Evolutionary conservation across 2,113 vertebrate genomes (phyloP).

Genomic region (Gorsachius goisagi): DNA sequence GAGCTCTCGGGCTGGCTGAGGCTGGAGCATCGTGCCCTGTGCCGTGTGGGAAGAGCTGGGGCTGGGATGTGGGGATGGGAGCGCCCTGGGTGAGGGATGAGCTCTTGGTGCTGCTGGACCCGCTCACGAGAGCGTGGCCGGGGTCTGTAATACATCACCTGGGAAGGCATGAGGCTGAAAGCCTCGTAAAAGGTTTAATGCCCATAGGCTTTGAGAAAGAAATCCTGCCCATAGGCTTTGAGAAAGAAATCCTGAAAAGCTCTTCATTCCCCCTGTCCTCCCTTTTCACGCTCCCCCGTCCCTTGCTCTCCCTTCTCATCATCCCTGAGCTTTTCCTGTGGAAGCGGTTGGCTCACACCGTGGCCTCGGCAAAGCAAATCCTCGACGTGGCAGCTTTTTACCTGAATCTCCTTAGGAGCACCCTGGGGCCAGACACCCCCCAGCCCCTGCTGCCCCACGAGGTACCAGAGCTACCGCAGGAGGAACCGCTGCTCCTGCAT

Average conservation of each 20-base stretch:
- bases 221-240: neutral
- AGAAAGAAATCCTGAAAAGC: neutral
- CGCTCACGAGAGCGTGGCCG: accelerated
- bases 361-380: neutral
- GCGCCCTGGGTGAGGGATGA: neutral
- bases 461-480: neutral
- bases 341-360: neutral
- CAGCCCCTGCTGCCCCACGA: neutral
- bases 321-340: neutral
- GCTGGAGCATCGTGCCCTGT: accelerated
- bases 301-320: neutral
- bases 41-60: accelerated
- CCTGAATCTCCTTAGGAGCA: neutral
- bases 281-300: neutral
- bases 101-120: neutral
- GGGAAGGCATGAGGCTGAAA: neutral
- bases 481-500: neutral
- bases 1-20: neutral
- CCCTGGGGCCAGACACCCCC: neutral
- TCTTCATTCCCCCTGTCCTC: neutral
- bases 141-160: neutral
- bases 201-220: neutral
- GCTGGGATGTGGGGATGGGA: accelerated
- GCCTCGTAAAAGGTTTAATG: neutral
- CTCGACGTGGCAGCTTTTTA: accelerated